Conservation (phyloP, 1,140 invertebrate genomes). For the Drosophila baimaii region DNA sequence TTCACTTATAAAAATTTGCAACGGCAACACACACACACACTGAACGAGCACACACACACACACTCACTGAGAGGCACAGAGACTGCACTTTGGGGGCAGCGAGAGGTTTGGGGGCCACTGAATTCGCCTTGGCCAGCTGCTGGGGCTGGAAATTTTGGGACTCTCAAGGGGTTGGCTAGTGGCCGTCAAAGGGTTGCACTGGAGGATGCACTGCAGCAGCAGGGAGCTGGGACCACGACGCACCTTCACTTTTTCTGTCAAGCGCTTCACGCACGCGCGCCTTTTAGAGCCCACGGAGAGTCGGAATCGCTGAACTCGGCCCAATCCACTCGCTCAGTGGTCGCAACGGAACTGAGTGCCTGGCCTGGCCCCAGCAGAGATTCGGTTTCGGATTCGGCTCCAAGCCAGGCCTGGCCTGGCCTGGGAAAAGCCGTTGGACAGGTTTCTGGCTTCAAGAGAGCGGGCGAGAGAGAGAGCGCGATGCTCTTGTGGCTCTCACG, state of each 20-base stretch:
- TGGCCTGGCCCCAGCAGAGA: conserved; percentile 59
- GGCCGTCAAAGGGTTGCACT: background rate
- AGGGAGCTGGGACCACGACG: conserved; percentile 12
- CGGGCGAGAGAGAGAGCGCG: conserved; percentile 1
- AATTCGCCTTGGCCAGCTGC: conserved; percentile 46
- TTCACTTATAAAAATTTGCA: conserved; percentile 80
- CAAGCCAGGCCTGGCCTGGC: conserved; percentile 37
- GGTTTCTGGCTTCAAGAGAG: conserved; percentile 42
- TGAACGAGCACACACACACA: conserved; percentile 18
- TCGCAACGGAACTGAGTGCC: conserved; percentile 64
- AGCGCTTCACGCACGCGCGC: conserved; percentile 30
- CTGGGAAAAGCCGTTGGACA: conserved; percentile 62
- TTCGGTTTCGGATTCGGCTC: conserved; percentile 71
- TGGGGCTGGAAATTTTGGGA: conserved; percentile 13
- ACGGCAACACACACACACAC: conserved; percentile 53
- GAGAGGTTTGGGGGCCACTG: conserved; percentile 34
- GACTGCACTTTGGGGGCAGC: conserved; percentile 29
- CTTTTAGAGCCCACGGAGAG: conserved; percentile 7
- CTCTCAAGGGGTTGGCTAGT: background rate
- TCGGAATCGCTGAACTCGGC: conserved; percentile 19
- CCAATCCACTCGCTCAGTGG: conserved; percentile 64
- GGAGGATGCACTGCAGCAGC: conserved; percentile 11
- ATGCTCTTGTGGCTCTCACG: conserved; percentile 16
- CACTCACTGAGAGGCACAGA: conserved; percentile 8
- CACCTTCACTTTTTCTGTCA: conserved; percentile 77